Evolutionary conservation across 2,797 vertebrate species (phyloP).

Genomic region (Phalloptychus januarius): DNA sequence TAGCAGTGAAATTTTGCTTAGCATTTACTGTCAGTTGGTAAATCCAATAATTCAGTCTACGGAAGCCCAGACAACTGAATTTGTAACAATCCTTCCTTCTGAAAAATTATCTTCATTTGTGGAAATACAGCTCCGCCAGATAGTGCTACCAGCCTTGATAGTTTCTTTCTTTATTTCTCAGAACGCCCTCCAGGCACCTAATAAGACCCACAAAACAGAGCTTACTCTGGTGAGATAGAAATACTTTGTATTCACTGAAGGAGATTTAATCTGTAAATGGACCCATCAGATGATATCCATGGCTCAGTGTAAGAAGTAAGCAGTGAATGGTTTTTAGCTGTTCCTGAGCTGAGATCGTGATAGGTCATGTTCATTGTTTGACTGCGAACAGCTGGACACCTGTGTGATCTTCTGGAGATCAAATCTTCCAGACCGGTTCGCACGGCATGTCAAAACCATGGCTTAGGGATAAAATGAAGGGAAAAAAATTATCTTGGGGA

Average conservation of each 20-base stretch:
- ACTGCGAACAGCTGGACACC: conserved; percentile 61
- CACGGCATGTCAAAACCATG: conserved; percentile 24
- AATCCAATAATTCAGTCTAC: background rate
- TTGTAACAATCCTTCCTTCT: background rate
- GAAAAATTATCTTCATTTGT: conserved; percentile 18
- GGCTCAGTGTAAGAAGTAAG: conserved; percentile 4
- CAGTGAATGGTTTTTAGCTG: conserved; percentile 20
- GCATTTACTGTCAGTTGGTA: background rate
- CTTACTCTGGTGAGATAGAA: conserved; percentile 31
- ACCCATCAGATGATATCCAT: background rate
- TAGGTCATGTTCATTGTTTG: conserved; percentile 43
- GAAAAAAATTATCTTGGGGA: conserved; percentile 54
- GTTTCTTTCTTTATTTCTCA: conserved; percentile 45
- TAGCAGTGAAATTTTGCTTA: background rate
- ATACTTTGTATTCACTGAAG: conserved; percentile 20
- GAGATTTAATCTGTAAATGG: conserved; percentile 2
- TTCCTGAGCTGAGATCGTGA: conserved; percentile 21
- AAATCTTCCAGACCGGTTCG: conserved; percentile 55
- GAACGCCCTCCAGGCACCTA: conserved; percentile 2
- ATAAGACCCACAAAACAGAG: conserved; percentile 24
- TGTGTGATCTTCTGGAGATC: conserved; percentile 53
- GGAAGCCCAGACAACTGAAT: background rate
- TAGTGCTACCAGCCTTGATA: conserved; percentile 40
- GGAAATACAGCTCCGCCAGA: conserved; percentile 27
- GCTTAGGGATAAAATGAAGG: conserved; percentile 66